Base-by-base conservation (phyloP, 2,888 invertebrate species). In the Tetrapedia diversipes region DNA sequence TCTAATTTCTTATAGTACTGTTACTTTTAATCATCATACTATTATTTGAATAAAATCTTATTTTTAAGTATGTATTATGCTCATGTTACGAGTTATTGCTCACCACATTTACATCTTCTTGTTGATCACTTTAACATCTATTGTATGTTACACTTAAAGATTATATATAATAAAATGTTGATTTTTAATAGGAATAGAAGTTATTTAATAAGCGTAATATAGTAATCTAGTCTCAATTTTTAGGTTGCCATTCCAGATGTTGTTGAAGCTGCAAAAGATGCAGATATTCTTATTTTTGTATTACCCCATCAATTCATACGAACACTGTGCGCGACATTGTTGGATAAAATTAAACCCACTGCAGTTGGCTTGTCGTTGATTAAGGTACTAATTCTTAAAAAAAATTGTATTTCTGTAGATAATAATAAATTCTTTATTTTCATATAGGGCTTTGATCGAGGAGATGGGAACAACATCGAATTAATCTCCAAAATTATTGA, bases 251-350 rank as follows among this genome's bases (percentile, higher is more conserved):
- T 94, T 32, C 93, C 95, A 1, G 94, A 95, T 85, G 92, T 95
- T n/a, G 92, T 93, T 2, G 94, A 94, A 65, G 92, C 94, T 16
- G 93, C 93, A 1, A 92, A 93, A 79, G 94, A 94, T 80, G 94
- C 95, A 4, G 95, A 95, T 86, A 93, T 95, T 59, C 91, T 95
- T 10, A 92, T 95, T 45, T 95, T 95, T 88, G 95, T 95, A 10
- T 88, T 95, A 39, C 95, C 95, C 34, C 95, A 95, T 90, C 95
- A 95, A 90, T 95, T 95, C 88, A 93, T 95, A 76, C 90, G 92
- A 51, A 91, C 92, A 43, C 91, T 94, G 19, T 94, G 94, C 83
- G 89, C 92, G 16, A 92, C 93, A 37, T 87, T 95, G 75, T 91
- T 93, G 41, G 95, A 94, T 32, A 93, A 93, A 81, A 92, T 95